These are phyloP conservation scores for Yoshiicerus persimilis DNA, from an alignment of 1,140 invertebrate genomes.

Conservation along the genomic window DNA sequence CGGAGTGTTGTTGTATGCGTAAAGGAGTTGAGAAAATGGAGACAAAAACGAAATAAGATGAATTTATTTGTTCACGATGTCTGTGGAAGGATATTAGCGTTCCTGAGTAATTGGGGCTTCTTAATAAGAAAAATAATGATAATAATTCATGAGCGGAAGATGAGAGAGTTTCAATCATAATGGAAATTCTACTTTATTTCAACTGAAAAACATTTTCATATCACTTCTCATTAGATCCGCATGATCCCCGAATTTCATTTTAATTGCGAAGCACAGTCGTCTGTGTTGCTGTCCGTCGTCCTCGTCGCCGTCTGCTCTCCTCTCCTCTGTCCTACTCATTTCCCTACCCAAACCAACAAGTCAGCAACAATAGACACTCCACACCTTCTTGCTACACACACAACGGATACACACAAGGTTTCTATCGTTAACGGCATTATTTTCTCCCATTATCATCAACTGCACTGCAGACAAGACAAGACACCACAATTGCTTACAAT, in stretches of 20 bases:
- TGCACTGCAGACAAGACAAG: no score
- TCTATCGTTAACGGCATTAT: neutral
- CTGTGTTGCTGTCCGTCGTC: neutral
- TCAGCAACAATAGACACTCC: neutral
- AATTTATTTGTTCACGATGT: neutral
- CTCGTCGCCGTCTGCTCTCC: neutral
- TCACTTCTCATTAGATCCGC: constrained; percentile 37
- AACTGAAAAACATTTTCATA: constrained; percentile 28
- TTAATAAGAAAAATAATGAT: constrained; percentile 27
- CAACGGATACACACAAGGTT: neutral
- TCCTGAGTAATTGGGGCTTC: constrained; percentile 9
- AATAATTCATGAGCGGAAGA: constrained; percentile 21
- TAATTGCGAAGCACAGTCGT: neutral
- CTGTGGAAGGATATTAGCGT: neutral
- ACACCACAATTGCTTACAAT: no score
- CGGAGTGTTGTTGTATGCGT: neutral
- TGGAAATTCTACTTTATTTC: neutral
- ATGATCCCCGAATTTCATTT: constrained; percentile 36
- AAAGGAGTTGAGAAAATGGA: neutral
- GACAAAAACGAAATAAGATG: neutral
- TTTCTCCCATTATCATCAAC: neutral
- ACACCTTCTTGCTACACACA: neutral
- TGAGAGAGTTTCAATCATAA: neutral
- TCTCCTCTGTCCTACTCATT: neutral
- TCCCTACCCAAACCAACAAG: neutral